phyloP scores from a whole-genome alignment of 1,140 invertebrate genomes.

The Drosophila cardini region DNA sequence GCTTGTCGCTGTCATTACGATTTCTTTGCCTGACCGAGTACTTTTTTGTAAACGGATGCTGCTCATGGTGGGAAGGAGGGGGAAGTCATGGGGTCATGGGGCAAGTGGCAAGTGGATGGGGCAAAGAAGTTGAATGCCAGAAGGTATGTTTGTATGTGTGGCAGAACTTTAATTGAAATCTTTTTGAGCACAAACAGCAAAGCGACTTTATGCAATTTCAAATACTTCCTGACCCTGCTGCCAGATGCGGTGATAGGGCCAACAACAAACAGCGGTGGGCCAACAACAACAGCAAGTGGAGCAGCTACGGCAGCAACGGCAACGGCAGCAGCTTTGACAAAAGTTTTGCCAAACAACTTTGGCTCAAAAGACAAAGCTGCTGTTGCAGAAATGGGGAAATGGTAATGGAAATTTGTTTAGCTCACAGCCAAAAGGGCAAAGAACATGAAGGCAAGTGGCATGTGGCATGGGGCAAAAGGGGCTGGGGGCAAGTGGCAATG shows the following conservation, averaged over 20 bases:
- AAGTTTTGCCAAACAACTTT: constrained; percentile 63
- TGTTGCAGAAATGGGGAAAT: constrained; percentile 43
- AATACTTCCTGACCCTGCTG: constrained; percentile 66
- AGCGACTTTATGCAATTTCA: constrained; percentile 75
- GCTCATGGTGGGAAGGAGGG: neutral
- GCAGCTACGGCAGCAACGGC: constrained; percentile 29
- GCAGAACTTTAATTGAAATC: constrained; percentile 77
- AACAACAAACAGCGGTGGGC: neutral
- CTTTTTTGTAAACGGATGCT: neutral
- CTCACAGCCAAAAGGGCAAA: constrained; percentile 6
- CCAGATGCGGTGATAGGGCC: neutral
- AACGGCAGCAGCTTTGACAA: constrained; percentile 9
- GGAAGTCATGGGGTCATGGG: too few relatives aligned
- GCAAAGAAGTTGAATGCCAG: neutral
- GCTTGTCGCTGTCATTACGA: constrained; percentile 36
- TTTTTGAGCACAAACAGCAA: constrained; percentile 58
- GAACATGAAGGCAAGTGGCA: neutral
- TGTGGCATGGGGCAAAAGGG: constrained; percentile 8
- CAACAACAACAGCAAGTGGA: constrained; percentile 3
- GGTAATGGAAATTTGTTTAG: constrained; percentile 74
- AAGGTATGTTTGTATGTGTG: constrained; percentile 6
- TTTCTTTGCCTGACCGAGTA: constrained; percentile 12
- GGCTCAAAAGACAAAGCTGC: constrained; percentile 67
- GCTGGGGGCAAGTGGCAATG: constrained; percentile 6
- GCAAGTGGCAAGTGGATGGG: neutral